Base-by-base conservation (phyloP, 2,888 invertebrate genomes). In the Hypercompe scribonia region DNA sequence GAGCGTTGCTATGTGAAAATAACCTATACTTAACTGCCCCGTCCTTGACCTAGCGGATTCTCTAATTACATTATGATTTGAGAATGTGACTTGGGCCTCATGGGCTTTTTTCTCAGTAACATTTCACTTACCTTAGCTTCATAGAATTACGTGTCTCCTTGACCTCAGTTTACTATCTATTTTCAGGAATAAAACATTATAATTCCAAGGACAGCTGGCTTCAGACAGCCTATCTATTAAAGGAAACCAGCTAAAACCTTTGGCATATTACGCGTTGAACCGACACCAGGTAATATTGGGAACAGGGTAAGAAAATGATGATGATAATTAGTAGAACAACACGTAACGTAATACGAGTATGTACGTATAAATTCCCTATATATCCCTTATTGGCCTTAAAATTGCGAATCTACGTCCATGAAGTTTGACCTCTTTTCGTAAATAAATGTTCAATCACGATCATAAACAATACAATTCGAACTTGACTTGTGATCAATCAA, bases 401-500 rank as follows among this genome's bases (percentile, higher is more conserved):
- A 28, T 31, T 28, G 39, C 42, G 42, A 42, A 42, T 31, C 42
- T 31, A 28, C 15, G 28, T 28, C 58, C 13, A 58, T 58, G 15
- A 58, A 42, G 24, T 33, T 66, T 31, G 46, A 66, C 66, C 66
- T 46, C 3, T 21, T 7, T 46, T 31, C 42, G 28, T 42, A 65
- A 65, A 65, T 66, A 66, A 33, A 46, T 66, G 31, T 24, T 31
- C 36, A 24, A 66, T 10, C 31, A 28, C 42, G 24, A 31, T 42
- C 24, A 66, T 46, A 42, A 46, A 46, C 31, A 46, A 13, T 31
- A 42, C 31, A 66, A 66, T 66, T 66, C 13, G 66, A 66, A 24
- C 28, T 8, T 10, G 46, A 46, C 42, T 18, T 46, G 46, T 66
- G 33, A 66, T 66, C 66, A 21, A 46, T 66, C 33, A 46, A n/a